Conservation (phyloP, 2,797 vertebrate species). For the Eulemur mongoz region DNA sequence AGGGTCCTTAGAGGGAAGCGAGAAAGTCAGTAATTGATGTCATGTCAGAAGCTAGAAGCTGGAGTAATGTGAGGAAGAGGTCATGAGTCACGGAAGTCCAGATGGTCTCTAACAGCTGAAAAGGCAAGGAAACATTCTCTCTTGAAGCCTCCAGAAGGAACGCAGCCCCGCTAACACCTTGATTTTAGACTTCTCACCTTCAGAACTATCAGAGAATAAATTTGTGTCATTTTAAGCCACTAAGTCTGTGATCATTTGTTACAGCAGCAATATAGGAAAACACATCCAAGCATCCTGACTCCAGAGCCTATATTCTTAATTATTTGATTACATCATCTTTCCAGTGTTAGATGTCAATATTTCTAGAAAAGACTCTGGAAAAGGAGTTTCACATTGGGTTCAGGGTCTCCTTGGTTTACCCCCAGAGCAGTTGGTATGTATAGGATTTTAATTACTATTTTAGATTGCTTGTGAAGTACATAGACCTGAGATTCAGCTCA, state of each 20-base stretch:
- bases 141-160: neutral
- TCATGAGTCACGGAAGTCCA: neutral
- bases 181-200: neutral
- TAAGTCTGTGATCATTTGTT: neutral
- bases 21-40: neutral
- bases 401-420: neutral
- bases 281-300: neutral
- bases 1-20: neutral
- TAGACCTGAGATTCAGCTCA: neutral
- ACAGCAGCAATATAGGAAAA: neutral
- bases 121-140: neutral
- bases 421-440: neutral
- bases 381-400: neutral
- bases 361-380: constrained; percentile 34
- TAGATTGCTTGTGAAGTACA: neutral
- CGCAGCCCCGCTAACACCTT: neutral
- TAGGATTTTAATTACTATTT: neutral
- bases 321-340: neutral
- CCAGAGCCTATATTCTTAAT: neutral
- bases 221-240: neutral
- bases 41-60: neutral
- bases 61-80: neutral
- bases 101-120: neutral
- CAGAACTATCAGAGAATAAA: neutral
- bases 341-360: neutral